These are phyloP conservation scores for Euglossa dilemma DNA, from an alignment of 1,140 invertebrate species.

Conservation along the genomic window DNA sequence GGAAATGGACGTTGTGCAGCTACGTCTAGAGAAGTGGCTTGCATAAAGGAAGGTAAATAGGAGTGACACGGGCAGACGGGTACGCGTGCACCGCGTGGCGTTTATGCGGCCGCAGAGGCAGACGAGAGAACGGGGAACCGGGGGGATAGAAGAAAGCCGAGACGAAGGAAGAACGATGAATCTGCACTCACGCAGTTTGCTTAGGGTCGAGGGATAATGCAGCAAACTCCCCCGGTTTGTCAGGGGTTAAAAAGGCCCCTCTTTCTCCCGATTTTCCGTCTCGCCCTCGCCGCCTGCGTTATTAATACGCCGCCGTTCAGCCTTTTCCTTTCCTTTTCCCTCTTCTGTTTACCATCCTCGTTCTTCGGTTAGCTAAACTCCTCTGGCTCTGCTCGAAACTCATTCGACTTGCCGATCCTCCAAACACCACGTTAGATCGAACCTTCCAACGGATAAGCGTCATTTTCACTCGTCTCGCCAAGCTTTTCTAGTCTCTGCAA, in stretches of 20 bases:
- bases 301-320: constrained; percentile 63
- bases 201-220: constrained; percentile 62
- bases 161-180: constrained; percentile 55
- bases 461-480: background rate
- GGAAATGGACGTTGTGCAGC: too few relatives aligned
- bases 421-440: background rate
- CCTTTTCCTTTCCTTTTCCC: constrained; percentile 17
- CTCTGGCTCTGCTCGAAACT: constrained; percentile 25
- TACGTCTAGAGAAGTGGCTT: constrained; percentile 2
- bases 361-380: constrained; percentile 30
- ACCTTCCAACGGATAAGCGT: background rate
- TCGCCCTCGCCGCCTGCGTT: constrained; percentile 55
- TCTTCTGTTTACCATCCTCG: constrained; percentile 27
- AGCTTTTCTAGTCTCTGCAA: background rate
- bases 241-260: constrained; percentile 63
- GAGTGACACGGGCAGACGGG: background rate
- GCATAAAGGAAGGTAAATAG: constrained; percentile 23
- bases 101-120: background rate
- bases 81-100: background rate
- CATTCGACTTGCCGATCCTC: constrained; percentile 12
- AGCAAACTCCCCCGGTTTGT: constrained; percentile 59
- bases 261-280: constrained; percentile 53
- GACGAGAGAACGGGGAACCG: background rate
- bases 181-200: constrained; percentile 61
- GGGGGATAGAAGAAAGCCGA: constrained; percentile 20